Conservation (phyloP, 2,888 invertebrate genomes). For the Odiellus spinosus region DNA sequence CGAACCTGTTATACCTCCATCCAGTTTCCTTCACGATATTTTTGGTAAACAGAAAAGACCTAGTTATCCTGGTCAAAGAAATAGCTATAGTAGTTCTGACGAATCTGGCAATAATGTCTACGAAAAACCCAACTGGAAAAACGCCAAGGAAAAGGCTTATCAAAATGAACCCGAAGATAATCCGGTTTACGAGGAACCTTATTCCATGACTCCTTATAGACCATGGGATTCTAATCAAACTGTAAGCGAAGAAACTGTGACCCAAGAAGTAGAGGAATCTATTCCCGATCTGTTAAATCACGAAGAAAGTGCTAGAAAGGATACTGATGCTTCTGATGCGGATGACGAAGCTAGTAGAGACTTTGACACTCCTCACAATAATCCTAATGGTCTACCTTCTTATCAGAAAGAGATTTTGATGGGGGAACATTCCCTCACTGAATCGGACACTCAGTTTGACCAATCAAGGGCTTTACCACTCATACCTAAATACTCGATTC, state of each 20-base stretch:
- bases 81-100: slow-evolving; percentile 11
- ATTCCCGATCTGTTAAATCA: slow-evolving; percentile 18
- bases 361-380: slow-evolving; percentile 34
- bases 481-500: too few relatives aligned
- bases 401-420: slow-evolving; percentile 8
- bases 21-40: slow-evolving; percentile 15
- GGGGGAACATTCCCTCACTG: not conserved
- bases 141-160: not conserved
- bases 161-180: not conserved
- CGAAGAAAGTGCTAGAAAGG: slow-evolving; percentile 8
- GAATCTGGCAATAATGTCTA: slow-evolving; percentile 14
- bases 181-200: not conserved
- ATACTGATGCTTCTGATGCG: slow-evolving; percentile 44
- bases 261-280: slow-evolving; percentile 20
- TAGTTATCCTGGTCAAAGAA: not conserved
- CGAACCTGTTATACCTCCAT: slow-evolving; percentile 15
- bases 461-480: not conserved
- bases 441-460: not conserved
- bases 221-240: too few relatives aligned
- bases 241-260: not conserved
- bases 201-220: too few relatives aligned
- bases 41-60: slow-evolving; percentile 9
- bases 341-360: slow-evolving; percentile 69
- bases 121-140: slow-evolving; percentile 12
- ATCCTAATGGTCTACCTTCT: slow-evolving; percentile 1